These are phyloP conservation scores for Lepeophtheirus salmonis DNA, from an alignment of 1,140 invertebrate species.

Conservation along the genomic window DNA sequence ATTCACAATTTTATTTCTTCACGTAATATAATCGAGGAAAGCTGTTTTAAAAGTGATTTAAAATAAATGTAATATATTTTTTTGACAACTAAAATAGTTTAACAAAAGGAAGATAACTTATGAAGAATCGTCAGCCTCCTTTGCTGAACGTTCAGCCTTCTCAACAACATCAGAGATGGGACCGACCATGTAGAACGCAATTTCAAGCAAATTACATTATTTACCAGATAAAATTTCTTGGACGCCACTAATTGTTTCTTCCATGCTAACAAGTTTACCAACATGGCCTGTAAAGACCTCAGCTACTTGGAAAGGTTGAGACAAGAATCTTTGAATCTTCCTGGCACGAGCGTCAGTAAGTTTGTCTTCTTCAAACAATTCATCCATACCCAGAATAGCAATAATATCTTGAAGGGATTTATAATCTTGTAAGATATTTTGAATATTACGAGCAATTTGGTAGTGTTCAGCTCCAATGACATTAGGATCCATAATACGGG, in stretches of 20 bases:
- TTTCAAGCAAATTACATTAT: conserved; percentile 40
- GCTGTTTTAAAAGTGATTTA: not conserved
- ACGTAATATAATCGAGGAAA: not conserved
- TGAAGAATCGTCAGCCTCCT: conserved; percentile 19
- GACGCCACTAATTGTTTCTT: conserved; percentile 34
- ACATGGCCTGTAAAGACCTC: conserved; percentile 36
- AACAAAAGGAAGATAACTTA: not conserved
- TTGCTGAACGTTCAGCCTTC: conserved; percentile 23
- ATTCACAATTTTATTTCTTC: not conserved
- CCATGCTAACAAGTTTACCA: conserved; percentile 35
- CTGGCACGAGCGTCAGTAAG: conserved; percentile 41
- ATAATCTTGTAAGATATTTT: conserved; percentile 36
- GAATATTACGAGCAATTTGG: conserved; percentile 36
- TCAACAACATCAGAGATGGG: conserved; percentile 37
- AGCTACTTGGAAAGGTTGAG: conserved; percentile 44
- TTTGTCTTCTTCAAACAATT: conserved; percentile 48
- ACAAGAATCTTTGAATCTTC: conserved; percentile 45
- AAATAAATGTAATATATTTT: not conserved
- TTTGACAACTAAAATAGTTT: not conserved
- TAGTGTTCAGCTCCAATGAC: conserved; percentile 40
- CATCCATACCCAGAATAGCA: conserved; percentile 47
- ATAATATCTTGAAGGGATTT: conserved; percentile 49
- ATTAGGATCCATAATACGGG: conserved; percentile 40
- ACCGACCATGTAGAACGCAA: conserved; percentile 48
- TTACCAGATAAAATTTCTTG: conserved; percentile 34